Evolutionary conservation across 2,797 vertebrate genomes (phyloP), one percentile per base, ranked within the genome.

Genomic region (Labroides dimidiatus): DNA sequence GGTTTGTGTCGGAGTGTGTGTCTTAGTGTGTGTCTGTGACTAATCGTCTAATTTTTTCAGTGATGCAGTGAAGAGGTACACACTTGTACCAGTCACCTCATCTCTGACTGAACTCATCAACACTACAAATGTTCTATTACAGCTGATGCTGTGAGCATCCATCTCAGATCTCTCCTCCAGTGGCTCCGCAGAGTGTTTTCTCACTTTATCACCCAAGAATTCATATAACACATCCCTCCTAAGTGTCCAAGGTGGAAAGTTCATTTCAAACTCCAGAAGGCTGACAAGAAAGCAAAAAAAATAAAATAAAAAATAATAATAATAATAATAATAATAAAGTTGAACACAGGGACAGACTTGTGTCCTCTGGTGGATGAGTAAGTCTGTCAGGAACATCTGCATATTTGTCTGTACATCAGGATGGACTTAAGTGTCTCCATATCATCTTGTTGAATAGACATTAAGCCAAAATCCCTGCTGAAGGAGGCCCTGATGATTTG

Each of bases 1-100:
- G 44, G 23, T 61, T 41, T 56, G 64, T 69, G 60, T 6, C 15
- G 30, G 56, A 11, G 36, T 53, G 61, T 60, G 68, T 33, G 30
- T 33, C 5, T 33, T 4, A 6, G 36, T 53, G 61, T 33, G 30
- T 62, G 39, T 75, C 39, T 68, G 57, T 69, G 69, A 65, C 49
- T 58, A 60, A 69, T 75, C 2, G 14, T 61, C 33, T 66, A 19
- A 12, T 51, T 48, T 51, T 48, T 58, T 17, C 9, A 21, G 41
- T 30, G 68, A 63, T 78, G 71, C 64, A 58, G 49, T 57, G 69
- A 62, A 51, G 68, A 45, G 21, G 51, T 50, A 55, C 44, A 61
- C 51, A 57, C 66, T 23, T 47, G 47, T 66, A 63, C 43, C 37
- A 69, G 44, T 62, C 48, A 56, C 64, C 61, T 66, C 44, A 5